Evolutionary conservation across 2,888 invertebrate species (phyloP).

Genomic region (Timema podura): DNA sequence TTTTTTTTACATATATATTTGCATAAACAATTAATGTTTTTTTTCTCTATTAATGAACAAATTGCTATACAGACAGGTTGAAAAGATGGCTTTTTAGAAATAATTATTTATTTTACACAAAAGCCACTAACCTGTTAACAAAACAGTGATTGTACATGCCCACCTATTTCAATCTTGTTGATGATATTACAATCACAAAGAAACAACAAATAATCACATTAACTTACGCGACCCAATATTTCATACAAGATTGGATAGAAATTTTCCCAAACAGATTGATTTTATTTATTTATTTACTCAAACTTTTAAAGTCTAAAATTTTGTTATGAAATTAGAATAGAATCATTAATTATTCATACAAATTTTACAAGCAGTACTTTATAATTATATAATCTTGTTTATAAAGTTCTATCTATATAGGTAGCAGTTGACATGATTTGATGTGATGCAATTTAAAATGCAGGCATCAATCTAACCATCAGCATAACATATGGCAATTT

Average conservation of each 20-base stretch:
- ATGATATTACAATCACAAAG: slow-evolving; percentile 18
- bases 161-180: slow-evolving; percentile 23
- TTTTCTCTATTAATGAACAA: too few species aligned
- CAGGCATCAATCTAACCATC: too few species aligned
- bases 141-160: too few species aligned
- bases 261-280: neutral
- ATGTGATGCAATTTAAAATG: too few species aligned
- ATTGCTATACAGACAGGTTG: too few species aligned
- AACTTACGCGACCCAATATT: slow-evolving; percentile 14
- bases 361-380: slow-evolving; percentile 23
- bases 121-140: too few species aligned
- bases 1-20: slow-evolving; percentile 18
- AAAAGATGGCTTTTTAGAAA: too few species aligned
- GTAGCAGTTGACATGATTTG: too few species aligned
- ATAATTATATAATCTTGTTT: slow-evolving; percentile 18
- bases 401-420: slow-evolving; percentile 6
- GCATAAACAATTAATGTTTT: too few species aligned
- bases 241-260: slow-evolving; percentile 25
- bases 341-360: slow-evolving; percentile 19
- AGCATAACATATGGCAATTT: neutral
- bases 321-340: slow-evolving; percentile 9
- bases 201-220: slow-evolving; percentile 10
- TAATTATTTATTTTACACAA: too few species aligned
- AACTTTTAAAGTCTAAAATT: neutral
- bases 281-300: slow-evolving; percentile 13